Base-by-base conservation (phyloP, 2,888 invertebrate species). In the Anagyrus pseudococci region DNA sequence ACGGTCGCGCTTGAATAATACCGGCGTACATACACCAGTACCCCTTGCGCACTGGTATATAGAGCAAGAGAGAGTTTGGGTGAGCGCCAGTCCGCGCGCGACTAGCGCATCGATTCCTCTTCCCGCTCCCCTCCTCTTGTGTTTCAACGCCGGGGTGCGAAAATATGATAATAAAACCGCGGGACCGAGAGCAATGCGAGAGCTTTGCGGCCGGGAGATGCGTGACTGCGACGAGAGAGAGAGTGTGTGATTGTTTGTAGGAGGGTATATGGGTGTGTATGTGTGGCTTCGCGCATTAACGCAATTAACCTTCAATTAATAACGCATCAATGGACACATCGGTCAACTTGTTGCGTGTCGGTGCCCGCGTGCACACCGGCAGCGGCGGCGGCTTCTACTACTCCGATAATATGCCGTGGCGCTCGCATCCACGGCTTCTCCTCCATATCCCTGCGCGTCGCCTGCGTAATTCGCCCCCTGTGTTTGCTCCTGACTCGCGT, bases 281-380 rank as follows among this genome's bases (percentile, higher is more conserved):
- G 20, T n/a, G 64, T 46, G 60, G 17, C 48, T 68, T 68, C 72
- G 73, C 76, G 73, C 77, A 79, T 79, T 79, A 80, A 79, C 76
- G 75, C 78, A 77, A 80, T 80, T 80, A 79, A 80, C 79, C 75
- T 73, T 75, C 77, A 77, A 80, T 79, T 80, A 80, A 80, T 80
- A 79, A 80, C 78, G 72, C 79, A 78, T 79, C 79, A 78, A 78
- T 79, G 79, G 79, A 77, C 77, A 77, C 75, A n/a, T n/a, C 73
- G 76, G 76, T 75, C 76, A 78, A 80, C 80, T 80, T 80, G 80
- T 80, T 80, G 80, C 80, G 69, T 71, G 72, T 70, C 70, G 69
- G 70, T 70, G 70, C 69, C 73, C 69, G 67, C 70, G 71, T 73
- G 73, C 73, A 68, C 67, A 73, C 71, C 74, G 71, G 67, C 70